A percentile compares a stretch with the other conserved stretches of the same genome.
These are phyloP conservation scores for Cosmia trapezina DNA, from an alignment of 2,888 invertebrate species.

Conservation along the genomic window DNA sequence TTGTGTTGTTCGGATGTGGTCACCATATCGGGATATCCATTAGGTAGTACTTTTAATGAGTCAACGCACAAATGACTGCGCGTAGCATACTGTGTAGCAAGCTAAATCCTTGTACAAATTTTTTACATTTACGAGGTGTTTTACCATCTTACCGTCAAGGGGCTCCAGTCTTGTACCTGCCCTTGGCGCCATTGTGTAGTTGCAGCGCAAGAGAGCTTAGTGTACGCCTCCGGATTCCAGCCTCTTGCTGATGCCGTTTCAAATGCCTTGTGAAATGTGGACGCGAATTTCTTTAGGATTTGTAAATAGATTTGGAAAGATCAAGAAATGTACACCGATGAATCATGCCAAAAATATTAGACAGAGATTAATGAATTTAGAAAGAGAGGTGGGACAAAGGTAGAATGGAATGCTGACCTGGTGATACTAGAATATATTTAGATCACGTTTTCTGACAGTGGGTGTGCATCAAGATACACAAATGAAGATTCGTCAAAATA, in stretches of 20 bases:
- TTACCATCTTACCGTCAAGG: slow-evolving; percentile 30
- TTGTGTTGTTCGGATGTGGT: slow-evolving; percentile 31
- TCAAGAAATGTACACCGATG: slow-evolving; percentile 26
- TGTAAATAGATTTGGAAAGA: slow-evolving; percentile 42
- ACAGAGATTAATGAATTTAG: slow-evolving; percentile 9
- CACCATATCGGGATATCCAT: slow-evolving; percentile 23
- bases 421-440: not conserved
- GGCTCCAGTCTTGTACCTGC: slow-evolving; percentile 36
- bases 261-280: slow-evolving; percentile 30
- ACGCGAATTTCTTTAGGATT: slow-evolving; percentile 31
- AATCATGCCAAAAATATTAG: slow-evolving; percentile 35
- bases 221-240: slow-evolving; percentile 19
- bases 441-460: slow-evolving; percentile 2
- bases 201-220: slow-evolving; percentile 34
- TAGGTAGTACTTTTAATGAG: slow-evolving; percentile 36
- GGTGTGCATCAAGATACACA: not conserved
- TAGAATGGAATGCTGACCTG: slow-evolving; percentile 3
- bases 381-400: not conserved
- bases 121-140: slow-evolving; percentile 6
- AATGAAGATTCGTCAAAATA: not conserved
- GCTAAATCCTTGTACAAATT: slow-evolving; percentile 17
- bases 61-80: slow-evolving; percentile 13
- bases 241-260: slow-evolving; percentile 11
- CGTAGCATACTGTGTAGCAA: slow-evolving; percentile 3
- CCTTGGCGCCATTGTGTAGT: slow-evolving; percentile 41